Evolutionary conservation across 2,888 invertebrate genomes (phyloP), one percentile per base, ranked within the genome.

Genomic region (Gymnoscelis rufifasciata): DNA sequence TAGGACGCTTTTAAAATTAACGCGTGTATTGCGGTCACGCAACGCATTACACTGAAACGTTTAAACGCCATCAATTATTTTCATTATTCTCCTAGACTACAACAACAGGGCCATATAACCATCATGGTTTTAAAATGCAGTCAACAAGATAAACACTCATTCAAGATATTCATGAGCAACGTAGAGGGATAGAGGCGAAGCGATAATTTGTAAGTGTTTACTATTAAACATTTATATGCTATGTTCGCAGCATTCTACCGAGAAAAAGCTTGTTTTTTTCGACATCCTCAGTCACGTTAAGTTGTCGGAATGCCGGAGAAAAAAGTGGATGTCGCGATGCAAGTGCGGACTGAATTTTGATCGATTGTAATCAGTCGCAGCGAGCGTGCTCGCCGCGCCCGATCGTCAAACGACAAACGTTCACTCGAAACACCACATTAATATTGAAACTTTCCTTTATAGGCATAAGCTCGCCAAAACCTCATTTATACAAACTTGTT

Each of bases 231-330:
- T 71, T 69, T 70, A 68, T 73, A 75, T 74, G 71, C 73, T 59
- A 62, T 51, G 46, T 57, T 39, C 49, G 56, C 55, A 60, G 57
- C 48, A 61, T 57, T 48, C 49, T 64, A 65, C 70, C 62, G 57
- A 66, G 66, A 68, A 64, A 52, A 53, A 55, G 62, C 59, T 66
- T 56, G 57, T 61, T 74, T 75, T 73, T 73, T 72, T 62, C 43
- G 64, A 74, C 72, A 74, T 78, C 74, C 75, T 73, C 68, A 56
- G 62, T 64, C 62, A 76, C 75, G 75, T 76, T 74, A 75, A 74
- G 69, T 71, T 64, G 71, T 67, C 70, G 62, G 50, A 68, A 68
- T 66, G 61, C 59, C 54, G 67, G 65, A 71, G 68, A 65, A 72
- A 74, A 72, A 76, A 74, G 67, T 62, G 58, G 65, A 60, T 61